Evolutionary conservation across 2,888 invertebrate species (phyloP).

Genomic region (Gibbula magus): DNA sequence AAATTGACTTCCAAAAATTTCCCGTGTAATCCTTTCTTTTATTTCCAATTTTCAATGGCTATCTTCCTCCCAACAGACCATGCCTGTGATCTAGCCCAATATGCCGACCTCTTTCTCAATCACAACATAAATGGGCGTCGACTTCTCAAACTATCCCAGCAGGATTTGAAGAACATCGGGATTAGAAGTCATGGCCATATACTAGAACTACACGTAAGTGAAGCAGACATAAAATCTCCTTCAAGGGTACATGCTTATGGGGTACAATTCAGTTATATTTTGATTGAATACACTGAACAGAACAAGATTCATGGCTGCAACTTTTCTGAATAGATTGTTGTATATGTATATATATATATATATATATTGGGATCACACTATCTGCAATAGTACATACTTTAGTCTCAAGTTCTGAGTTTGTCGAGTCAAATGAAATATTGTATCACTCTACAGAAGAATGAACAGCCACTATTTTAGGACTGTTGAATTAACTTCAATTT

Average conservation of each 20-base stretch:
- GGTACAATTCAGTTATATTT: too few species aligned
- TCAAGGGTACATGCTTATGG: not conserved
- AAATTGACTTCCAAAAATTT: too few species aligned
- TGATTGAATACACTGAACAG: too few species aligned
- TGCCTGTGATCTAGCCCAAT: conserved; percentile 68
- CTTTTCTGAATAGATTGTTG: too few species aligned
- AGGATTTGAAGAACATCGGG: conserved; percentile 71
- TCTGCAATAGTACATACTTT: too few species aligned
- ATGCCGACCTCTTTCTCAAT: conserved; percentile 68
- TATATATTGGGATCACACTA: too few species aligned
- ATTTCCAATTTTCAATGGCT: not conserved
- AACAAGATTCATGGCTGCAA: not conserved
- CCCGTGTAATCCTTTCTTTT: not conserved
- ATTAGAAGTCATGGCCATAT: conserved; percentile 72
- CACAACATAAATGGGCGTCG: conserved; percentile 73
- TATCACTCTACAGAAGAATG: too few species aligned
- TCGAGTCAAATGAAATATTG: too few species aligned
- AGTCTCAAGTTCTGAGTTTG: too few species aligned
- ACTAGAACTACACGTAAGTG: conserved; percentile 69
- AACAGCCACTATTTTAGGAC: too few species aligned
- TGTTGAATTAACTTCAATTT: too few species aligned
- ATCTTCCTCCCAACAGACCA: conserved; percentile 46
- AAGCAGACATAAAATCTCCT: not conserved
- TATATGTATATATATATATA: too few species aligned
- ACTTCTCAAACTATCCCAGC: conserved; percentile 66